phyloP scores from a whole-genome alignment of 2,797 vertebrate species.

The Thripadectes ignobilis region DNA sequence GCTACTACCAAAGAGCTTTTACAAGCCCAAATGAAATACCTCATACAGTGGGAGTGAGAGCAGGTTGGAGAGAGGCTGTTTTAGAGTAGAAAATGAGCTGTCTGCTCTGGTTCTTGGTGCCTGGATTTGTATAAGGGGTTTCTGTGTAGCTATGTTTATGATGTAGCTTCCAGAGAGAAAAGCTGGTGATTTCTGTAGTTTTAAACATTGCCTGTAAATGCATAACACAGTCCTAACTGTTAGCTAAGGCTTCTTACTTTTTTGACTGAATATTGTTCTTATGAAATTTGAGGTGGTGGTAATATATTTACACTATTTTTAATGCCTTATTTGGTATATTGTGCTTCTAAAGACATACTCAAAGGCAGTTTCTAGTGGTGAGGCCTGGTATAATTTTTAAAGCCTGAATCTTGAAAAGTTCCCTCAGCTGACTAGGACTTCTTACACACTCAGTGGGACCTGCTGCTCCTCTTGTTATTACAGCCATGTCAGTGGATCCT shows the following conservation, averaged over 20 bases:
- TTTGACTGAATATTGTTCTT: neutral
- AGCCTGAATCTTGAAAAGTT: neutral
- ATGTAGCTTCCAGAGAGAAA: neutral
- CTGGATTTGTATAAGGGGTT: neutral
- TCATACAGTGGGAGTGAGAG: rapidly evolving
- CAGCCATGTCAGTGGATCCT: neutral
- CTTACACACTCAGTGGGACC: neutral
- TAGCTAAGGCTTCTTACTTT: neutral
- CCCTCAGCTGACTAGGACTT: neutral
- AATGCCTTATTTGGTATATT: neutral
- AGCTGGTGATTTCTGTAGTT: neutral
- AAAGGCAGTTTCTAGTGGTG: neutral
- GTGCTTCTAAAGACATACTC: neutral
- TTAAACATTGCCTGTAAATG: neutral
- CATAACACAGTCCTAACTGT: neutral
- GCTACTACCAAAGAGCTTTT: neutral
- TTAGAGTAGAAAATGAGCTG: neutral
- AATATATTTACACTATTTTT: neutral
- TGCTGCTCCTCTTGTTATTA: neutral
- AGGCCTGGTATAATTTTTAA: neutral
- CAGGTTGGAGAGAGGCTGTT: neutral
- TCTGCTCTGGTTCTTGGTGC: neutral
- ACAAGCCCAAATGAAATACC: neutral
- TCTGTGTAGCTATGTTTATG: neutral
- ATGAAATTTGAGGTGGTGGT: neutral